These are phyloP conservation scores for Formica selysi DNA, from an alignment of 1,140 invertebrate species.

Conservation along the genomic window DNA sequence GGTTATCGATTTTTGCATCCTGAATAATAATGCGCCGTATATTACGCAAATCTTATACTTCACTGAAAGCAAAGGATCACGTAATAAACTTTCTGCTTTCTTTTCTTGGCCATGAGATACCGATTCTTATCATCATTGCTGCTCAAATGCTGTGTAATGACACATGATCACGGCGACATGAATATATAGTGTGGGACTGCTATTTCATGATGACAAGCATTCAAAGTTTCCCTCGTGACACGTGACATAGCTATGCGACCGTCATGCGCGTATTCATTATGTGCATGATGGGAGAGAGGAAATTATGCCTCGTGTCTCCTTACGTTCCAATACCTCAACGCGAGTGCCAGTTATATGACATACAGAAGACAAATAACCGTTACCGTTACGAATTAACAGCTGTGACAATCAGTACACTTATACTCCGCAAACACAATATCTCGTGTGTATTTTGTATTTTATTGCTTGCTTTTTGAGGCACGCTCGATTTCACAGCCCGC, in stretches of 20 bases:
- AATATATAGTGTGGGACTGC: conserved; percentile 68
- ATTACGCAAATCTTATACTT: conserved; percentile 17
- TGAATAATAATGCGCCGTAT: conserved; percentile 45
- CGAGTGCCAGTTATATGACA: conserved; percentile 63
- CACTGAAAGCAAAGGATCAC: conserved; percentile 16
- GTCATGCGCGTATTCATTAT: conserved; percentile 78
- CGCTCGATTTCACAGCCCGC: neutral
- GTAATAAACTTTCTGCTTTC: conserved; percentile 31
- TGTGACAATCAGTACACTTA: conserved; percentile 26
- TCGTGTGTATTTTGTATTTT: conserved; percentile 1
- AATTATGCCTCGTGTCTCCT: conserved; percentile 78
- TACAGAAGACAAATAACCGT: conserved; percentile 76
- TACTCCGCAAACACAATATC: neutral
- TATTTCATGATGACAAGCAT: conserved; percentile 76
- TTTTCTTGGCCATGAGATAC: neutral
- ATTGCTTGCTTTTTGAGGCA: neutral
- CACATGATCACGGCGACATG: conserved; percentile 26
- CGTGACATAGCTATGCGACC: conserved; percentile 78
- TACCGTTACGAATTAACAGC: conserved; percentile 71
- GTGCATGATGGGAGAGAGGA: conserved; percentile 64
- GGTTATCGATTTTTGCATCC: conserved; percentile 44
- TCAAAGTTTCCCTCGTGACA: conserved; percentile 80
- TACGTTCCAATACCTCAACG: conserved; percentile 72
- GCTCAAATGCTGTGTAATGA: conserved; percentile 45
- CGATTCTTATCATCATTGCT: conserved; percentile 56